Evolutionary conservation across 2,113 vertebrate genomes (phyloP).

Genomic region (Mustelus asterias): DNA sequence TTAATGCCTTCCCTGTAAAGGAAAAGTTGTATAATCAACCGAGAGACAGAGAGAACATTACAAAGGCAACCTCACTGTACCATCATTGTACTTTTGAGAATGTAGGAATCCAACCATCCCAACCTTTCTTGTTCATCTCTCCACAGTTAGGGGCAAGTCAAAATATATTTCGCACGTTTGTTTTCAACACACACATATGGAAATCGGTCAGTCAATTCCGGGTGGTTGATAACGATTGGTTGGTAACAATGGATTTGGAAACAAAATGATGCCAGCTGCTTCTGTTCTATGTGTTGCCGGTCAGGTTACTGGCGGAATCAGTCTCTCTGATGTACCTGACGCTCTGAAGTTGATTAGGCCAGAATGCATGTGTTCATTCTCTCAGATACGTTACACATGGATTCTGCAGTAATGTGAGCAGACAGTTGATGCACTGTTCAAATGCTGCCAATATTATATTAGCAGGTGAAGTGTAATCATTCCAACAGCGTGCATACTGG

Average conservation of each 20-base stretch:
- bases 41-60: neutral
- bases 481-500: neutral
- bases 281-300: neutral
- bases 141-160: too few species aligned
- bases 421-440: neutral
- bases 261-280: neutral
- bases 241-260: neutral
- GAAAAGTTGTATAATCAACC: neutral
- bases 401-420: neutral
- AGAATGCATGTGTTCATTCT: neutral
- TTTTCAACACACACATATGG: neutral
- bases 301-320: neutral
- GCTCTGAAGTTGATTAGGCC: neutral
- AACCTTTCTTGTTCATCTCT: neutral
- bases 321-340: neutral
- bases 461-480: neutral
- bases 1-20: neutral
- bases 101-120: neutral
- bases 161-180: neutral
- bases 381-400: neutral
- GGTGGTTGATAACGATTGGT: neutral
- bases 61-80: neutral
- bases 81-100: neutral
- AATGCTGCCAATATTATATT: neutral
- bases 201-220: neutral